Base-by-base conservation (phyloP, 1,140 invertebrate genomes). In the Wasmannia auropunctata region DNA sequence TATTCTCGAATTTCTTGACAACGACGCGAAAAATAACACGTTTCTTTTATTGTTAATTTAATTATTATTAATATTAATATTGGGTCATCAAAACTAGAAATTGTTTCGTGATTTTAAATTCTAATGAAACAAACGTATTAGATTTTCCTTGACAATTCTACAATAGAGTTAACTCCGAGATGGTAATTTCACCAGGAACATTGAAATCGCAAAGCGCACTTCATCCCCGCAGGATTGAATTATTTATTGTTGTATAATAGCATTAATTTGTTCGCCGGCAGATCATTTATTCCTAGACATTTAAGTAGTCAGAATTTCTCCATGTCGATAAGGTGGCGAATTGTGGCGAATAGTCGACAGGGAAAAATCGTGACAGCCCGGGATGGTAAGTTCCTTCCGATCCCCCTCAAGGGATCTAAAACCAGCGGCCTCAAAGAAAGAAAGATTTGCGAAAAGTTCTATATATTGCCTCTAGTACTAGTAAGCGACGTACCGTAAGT, bases 301-400 rank as follows among this genome's bases (percentile, higher is more conserved):
- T n/a, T 25, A 37, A 3, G 10, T 69, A 70, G 16, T 70, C 31
- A 40, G 19, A 37, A 70, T 81, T 72, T 43, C 2, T 43, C 65
- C 31, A 25, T 25, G 7, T 72, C 19, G 11, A 81, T 72, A 72
- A 81, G 19, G 11, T 31, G n/a, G n/a, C 58, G 65, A 81, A 70
- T 70, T 43, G 49, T 56, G 19, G 46, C 19, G 65, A 72, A 81
- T 37, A 79, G 31, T 54, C 31, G 76, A 54, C n/a, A 56, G 11
- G 51, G 51, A 81, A 72, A 81, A 81, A 70, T 70, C 34, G 63
- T 56, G 77, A 72, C 79, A 81, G 25, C 19, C n/a, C 49, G 34
- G 31, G 65, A 72, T 72, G 8, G 19, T 56, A 81, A 31, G 77
- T 56, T 43, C 3, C 34, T 58, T 72, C 31, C 37, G 72, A 81